phyloP scores from a whole-genome alignment of 2,797 vertebrate genomes.

The Thunnus albacares region DNA sequence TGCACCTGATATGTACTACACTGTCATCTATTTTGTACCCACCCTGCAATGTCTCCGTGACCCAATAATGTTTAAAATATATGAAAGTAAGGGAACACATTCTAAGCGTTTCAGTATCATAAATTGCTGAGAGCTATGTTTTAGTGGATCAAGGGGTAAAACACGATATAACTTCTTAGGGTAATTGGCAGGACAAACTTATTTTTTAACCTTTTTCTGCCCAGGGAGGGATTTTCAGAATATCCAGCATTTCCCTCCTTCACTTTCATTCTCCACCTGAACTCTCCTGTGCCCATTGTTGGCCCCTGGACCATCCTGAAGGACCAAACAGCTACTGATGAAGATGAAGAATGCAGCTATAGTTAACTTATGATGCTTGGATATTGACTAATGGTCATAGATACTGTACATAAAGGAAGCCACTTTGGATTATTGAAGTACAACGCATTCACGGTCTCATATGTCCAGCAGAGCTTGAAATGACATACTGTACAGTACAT shows the following conservation, averaged over 20 bases:
- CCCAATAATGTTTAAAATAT: no score
- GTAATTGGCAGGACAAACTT: neutral
- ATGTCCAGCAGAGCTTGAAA: conserved; percentile 3
- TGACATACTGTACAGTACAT: conserved; percentile 13
- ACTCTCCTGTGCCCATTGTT: neutral
- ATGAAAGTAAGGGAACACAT: no score
- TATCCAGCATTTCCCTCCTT: neutral
- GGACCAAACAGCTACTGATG: neutral
- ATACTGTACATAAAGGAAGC: conserved; percentile 2
- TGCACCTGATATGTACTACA: no score
- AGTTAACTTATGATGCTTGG: neutral
- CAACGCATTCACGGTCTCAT: conserved; percentile 14
- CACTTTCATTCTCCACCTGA: conserved; percentile 13
- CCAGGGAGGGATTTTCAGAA: neutral
- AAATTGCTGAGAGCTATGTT: no score
- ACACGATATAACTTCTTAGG: neutral
- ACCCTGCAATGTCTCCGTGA: no score
- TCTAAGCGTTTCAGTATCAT: no score
- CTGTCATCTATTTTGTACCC: no score
- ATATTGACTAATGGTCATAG: neutral
- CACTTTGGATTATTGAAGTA: conserved; percentile 8
- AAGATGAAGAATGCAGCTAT: conserved; percentile 17
- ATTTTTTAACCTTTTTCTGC: neutral
- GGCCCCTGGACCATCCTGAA: neutral
- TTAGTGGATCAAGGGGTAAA: neutral